Conservation (phyloP, 2,113 vertebrate genomes). For the Synodontis membranacea region DNA sequence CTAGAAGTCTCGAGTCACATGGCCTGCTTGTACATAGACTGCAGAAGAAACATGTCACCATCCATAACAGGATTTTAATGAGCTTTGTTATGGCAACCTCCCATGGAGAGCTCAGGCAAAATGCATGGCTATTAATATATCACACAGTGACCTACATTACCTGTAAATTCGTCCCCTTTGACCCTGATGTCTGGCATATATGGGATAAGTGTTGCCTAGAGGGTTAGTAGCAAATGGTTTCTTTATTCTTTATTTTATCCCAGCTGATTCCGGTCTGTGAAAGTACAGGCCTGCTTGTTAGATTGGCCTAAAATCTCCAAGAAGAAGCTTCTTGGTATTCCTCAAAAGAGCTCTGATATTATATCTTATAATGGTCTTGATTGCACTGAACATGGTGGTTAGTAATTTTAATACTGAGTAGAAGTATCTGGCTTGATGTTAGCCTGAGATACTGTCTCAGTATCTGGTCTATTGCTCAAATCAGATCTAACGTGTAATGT, state of each 20-base stretch:
- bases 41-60: constrained; percentile 37
- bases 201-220: neutral
- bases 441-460: neutral
- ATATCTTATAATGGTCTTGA: neutral
- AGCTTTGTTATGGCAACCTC: constrained; percentile 50
- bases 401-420: neutral
- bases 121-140: constrained; percentile 53
- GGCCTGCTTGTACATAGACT: constrained; percentile 18
- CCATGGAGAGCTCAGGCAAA: constrained; percentile 23
- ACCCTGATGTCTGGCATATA: constrained; percentile 2
- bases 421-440: neutral
- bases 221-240: neutral
- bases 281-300: neutral
- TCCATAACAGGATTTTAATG: constrained; percentile 53
- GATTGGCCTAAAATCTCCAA: neutral
- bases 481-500: neutral
- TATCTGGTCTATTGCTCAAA: neutral
- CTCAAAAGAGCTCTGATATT: neutral
- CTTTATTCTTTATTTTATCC: neutral
- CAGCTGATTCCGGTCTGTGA: neutral
- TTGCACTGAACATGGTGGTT: neutral
- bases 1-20: constrained; percentile 35
- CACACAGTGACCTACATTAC: constrained; percentile 51
- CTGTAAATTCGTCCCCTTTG: constrained; percentile 21
- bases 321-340: neutral